Base-by-base conservation (phyloP, 1,140 invertebrate genomes). In the Drosophila sturtevanti region DNA sequence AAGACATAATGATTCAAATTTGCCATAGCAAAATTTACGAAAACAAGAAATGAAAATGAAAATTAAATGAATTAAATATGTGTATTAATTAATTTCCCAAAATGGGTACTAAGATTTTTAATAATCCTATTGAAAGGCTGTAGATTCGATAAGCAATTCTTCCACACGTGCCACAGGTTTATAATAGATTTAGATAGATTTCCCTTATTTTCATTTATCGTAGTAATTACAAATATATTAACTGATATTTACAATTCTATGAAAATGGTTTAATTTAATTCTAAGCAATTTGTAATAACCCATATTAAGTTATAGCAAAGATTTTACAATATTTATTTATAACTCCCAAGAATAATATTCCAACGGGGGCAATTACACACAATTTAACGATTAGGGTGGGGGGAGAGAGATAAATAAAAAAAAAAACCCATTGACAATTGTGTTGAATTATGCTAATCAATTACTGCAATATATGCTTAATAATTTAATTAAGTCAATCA, bases 371-470 rank as follows among this genome's bases (percentile, higher is more conserved):
- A 58, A 35, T 18, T 35, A 58, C 12, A 27, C 58, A 48, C 16
- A 34, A 21, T 6, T 54, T 22, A 34, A 14, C 14, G 58, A 66
- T 66, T n/a, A n/a, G 24, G 38, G 38, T 11, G 12, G 12, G 27
- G 27, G 3, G 27, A 6, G 27, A 6, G 27, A 31, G 27, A 4
- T n/a, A n/a, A n/a, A 4, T 6, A 31, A 3, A 44, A 18, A 67
- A 73, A 48, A 48, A 73, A 60, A 16, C 63, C 71, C 71, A 55
- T 14, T 9, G 27, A 22, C 38, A 41, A 41, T 41, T 16, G 21
- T 59, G 34, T 66, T 63, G 41, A 55, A 38, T 61, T 71, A 81
- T 66, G 68, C 63, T 60, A 62, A 68, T 80, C 68, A 48, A 55
- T 59, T 56, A 54, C 59, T 76, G 63, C n/a, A n/a, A n/a, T 56